Base-by-base conservation (phyloP, 2,797 vertebrate genomes). In the Micropoecilia bifurca region DNA sequence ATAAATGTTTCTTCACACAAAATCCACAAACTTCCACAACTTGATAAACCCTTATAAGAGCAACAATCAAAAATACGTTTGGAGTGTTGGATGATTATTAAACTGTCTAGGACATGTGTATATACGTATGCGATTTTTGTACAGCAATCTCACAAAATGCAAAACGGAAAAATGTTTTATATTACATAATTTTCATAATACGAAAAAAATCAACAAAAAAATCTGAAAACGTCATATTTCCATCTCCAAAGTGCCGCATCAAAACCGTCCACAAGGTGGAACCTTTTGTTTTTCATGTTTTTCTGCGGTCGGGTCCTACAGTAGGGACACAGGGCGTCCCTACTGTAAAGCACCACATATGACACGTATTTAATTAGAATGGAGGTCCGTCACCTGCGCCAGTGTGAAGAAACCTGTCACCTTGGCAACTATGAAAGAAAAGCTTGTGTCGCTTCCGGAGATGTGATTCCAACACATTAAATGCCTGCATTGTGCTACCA, bases 401-500 rank as follows among this genome's bases (percentile, higher is more conserved):
- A 7, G 20, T 45, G 36, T 68, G 59, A 28, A 25, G 25, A 47
- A 28, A 43, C 33, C 0, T 9, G 39, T 57, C 73, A 48, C 50
- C 25, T 39, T 76, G 53, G 45, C 36, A 76, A 72, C 74, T 28
- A 28, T 30, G 22, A 36, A 36, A 55, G 16, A 36, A 48, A 80
- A 59, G 28, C 33, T 55, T 36, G 63, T 75, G 48, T 14, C 28
- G 69, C 46, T 75, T 33, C 28, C 43, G 3, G 43, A 48, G 41
- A 72, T 50, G 66, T 43, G 50, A 76, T 45, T 55, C 57, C 33
- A 20, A 43, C 47, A 55, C 63, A 53, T 55, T 46, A 55, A 73
- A 55, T 25, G 36, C 36, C 8, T 55, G 45, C 59, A 6, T 33
- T 55, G 48, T 61, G 25, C 46, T 50, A 28, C 18, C 55, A 59